phyloP scores from a whole-genome alignment of 2,797 vertebrate species.

The Sylvilagus floridanus region DNA sequence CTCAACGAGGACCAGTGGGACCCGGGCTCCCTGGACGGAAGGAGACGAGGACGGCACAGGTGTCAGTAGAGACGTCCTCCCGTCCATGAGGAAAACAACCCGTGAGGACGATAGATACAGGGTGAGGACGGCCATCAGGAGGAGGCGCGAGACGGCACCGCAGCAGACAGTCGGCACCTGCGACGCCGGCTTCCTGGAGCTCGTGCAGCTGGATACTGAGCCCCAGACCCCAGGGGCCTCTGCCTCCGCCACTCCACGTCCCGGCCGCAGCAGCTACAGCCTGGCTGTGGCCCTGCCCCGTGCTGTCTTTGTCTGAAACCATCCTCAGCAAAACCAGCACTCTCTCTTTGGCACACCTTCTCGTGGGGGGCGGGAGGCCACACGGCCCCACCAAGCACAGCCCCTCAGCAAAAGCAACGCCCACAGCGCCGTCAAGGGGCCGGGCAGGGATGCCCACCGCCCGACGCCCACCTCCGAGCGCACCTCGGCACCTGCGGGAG shows the following conservation, averaged over 20 bases:
- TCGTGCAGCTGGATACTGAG: too few species aligned
- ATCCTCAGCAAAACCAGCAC: too few species aligned
- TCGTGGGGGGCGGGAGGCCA: too few species aligned
- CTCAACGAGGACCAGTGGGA: neutral
- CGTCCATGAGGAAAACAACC: neutral
- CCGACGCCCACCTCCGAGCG: too few species aligned
- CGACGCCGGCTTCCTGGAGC: accelerated
- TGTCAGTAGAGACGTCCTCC: too few species aligned
- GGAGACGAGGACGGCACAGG: neutral
- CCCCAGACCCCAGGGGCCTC: neutral
- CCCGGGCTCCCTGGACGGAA: neutral
- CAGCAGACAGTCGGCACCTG: neutral
- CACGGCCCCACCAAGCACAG: accelerated
- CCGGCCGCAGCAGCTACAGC: accelerated
- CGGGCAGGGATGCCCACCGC: too few species aligned
- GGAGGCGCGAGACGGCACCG: accelerated
- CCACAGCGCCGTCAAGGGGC: too few species aligned
- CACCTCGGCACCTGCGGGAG: too few species aligned
- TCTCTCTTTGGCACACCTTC: accelerated
- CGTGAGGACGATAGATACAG: neutral
- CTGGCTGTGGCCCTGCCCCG: too few species aligned
- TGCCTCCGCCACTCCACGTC: accelerated
- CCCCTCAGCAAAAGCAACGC: too few species aligned
- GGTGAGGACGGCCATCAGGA: accelerated
- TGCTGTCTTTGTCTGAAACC: neutral